A percentile compares a stretch with the other conserved stretches of the same genome.
Evolutionary conservation across 2,113 vertebrate species (phyloP).

Genomic region (Bubo blakistoni): DNA sequence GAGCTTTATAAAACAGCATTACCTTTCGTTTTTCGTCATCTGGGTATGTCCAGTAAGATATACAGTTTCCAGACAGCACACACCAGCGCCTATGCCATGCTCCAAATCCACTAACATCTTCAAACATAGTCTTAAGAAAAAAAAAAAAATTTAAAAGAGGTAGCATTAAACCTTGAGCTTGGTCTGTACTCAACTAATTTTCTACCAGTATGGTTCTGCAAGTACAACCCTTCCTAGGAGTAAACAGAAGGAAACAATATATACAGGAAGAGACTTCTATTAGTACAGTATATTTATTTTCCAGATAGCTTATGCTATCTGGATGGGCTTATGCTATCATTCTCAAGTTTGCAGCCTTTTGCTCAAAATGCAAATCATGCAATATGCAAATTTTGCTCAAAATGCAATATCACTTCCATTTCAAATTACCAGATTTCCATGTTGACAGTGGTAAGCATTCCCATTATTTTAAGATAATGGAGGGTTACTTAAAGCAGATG

Average conservation of each 20-base stretch:
- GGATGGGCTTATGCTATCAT: background rate
- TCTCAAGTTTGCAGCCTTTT: background rate
- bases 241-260: background rate
- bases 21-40: slow-evolving; percentile 96
- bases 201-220: background rate
- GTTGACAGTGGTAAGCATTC: background rate
- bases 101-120: slow-evolving; percentile 97
- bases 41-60: slow-evolving; percentile 98
- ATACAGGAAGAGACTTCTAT: background rate
- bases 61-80: slow-evolving; percentile 88
- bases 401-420: background rate
- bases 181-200: background rate
- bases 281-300: background rate
- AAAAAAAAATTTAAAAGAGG: background rate
- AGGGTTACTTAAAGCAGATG: background rate
- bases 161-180: background rate
- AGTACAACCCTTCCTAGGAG: background rate
- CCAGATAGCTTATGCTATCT: background rate
- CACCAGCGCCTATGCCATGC: slow-evolving; percentile 98
- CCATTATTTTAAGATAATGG: background rate
- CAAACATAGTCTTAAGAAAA: slow-evolving; percentile 90
- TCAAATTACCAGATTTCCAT: background rate
- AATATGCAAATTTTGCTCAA: background rate
- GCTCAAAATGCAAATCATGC: background rate
- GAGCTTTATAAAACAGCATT: background rate